A percentile compares a stretch with the other conserved stretches of the same genome.
Conservation (phyloP, 2,113 vertebrate species). For the Phylloscopus whistleri region DNA sequence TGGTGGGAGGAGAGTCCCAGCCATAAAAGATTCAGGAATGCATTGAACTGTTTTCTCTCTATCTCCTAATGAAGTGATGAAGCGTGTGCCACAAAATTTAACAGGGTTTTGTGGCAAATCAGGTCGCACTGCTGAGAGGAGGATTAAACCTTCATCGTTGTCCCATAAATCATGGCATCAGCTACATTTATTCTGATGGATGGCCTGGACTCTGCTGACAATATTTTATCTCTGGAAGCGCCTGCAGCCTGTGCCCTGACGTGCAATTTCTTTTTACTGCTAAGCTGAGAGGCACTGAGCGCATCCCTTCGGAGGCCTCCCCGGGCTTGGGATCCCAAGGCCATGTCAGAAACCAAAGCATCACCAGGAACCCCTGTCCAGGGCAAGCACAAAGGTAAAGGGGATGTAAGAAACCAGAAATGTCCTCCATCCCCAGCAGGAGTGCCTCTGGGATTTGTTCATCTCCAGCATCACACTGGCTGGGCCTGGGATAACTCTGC, state of each 20-base stretch:
- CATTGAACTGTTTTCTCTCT: conserved; percentile 46
- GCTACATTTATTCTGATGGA: conserved; percentile 49
- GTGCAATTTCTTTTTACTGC: conserved; percentile 19
- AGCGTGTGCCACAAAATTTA: conserved; percentile 56
- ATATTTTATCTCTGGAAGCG: background rate
- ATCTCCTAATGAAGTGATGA: conserved; percentile 65
- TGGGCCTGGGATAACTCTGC: background rate
- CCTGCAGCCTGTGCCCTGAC: conserved; percentile 3
- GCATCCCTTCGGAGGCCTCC: fast-evolving
- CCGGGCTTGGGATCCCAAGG: fast-evolving
- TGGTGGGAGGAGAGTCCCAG: conserved; percentile 22
- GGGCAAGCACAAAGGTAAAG: background rate
- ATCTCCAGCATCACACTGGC: fast-evolving
- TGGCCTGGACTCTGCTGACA: conserved; percentile 1
- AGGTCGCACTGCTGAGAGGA: conserved; percentile 35
- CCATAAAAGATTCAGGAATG: conserved; percentile 42
- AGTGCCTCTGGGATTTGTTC: background rate
- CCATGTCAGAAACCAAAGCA: background rate
- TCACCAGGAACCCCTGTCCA: background rate
- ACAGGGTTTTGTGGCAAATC: conserved; percentile 50
- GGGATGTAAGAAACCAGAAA: background rate
- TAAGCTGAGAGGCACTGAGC: background rate
- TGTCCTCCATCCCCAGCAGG: background rate
- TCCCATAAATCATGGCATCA: conserved; percentile 57
- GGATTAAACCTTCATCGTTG: conserved; percentile 62